Evolutionary conservation across 2,113 vertebrate genomes (phyloP).

Genomic region (Lampris megalopsis): DNA sequence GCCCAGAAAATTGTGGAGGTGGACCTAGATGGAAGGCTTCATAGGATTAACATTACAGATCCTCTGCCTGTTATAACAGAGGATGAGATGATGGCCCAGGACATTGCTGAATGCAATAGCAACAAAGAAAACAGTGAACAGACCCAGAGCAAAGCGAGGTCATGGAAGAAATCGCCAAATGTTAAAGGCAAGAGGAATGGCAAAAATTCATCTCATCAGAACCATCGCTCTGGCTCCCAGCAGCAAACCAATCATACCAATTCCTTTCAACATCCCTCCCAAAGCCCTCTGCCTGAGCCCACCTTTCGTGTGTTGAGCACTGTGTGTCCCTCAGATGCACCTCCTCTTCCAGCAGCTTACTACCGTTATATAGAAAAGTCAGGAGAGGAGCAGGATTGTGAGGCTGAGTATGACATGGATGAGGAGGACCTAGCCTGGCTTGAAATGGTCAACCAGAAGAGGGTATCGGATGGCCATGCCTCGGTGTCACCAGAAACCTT

Average conservation of each 20-base stretch:
- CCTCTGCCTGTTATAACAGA: slow-evolving; percentile 93
- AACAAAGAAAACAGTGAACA: slow-evolving; percentile 98
- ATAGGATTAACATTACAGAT: slow-evolving; percentile 96
- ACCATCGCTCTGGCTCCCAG: slow-evolving; percentile 66
- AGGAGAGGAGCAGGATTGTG: slow-evolving; percentile 88
- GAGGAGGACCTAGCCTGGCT: slow-evolving; percentile 97
- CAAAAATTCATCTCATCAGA: slow-evolving; percentile 74
- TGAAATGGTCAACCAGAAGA: slow-evolving; percentile 96
- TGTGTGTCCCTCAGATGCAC: slow-evolving; percentile 81
- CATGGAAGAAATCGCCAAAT: slow-evolving; percentile 83
- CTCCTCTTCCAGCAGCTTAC: slow-evolving; percentile 88
- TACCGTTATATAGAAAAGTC: slow-evolving; percentile 93
- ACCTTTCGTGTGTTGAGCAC: slow-evolving; percentile 88
- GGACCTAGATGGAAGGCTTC: slow-evolving; percentile 94
- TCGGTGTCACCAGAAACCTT: slow-evolving; percentile 90
- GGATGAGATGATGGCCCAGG: slow-evolving; percentile 95
- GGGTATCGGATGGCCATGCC: slow-evolving; percentile 89
- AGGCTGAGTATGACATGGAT: slow-evolving; percentile 98
- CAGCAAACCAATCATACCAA: slow-evolving; percentile 62
- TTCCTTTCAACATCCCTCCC: slow-evolving; percentile 73
- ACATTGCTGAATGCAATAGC: slow-evolving; percentile 96
- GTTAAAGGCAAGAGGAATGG: slow-evolving; percentile 88
- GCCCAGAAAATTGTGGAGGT: slow-evolving; percentile 97
- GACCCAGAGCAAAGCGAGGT: slow-evolving; percentile 86
- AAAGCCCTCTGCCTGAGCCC: slow-evolving; percentile 89